Percentiles rank a stretch among this genome's conserved stretches.
These are phyloP conservation scores for Petroica traversi DNA, from an alignment of 2,113 vertebrate genomes.

Conservation along the genomic window DNA sequence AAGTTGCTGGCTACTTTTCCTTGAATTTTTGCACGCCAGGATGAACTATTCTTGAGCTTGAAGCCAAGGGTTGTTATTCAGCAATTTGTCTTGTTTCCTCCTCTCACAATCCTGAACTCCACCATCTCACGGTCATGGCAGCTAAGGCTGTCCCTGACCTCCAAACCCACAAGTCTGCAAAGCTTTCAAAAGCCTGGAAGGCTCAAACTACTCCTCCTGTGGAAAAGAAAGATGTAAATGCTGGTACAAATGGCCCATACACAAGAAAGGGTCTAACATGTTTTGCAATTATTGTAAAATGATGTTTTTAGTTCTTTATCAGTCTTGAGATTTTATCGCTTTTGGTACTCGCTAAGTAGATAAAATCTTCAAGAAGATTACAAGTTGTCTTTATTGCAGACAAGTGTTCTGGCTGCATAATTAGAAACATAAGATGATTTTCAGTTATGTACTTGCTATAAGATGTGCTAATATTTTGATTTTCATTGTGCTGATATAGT, in stretches of 20 bases:
- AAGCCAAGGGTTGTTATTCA: neutral
- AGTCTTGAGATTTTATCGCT: neutral
- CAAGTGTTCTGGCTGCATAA: neutral
- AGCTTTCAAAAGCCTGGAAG: neutral
- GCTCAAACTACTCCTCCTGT: neutral
- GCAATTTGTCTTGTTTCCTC: neutral
- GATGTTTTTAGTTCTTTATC: neutral
- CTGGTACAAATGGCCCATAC: neutral
- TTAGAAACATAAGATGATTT: neutral
- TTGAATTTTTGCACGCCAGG: neutral
- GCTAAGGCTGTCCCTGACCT: neutral
- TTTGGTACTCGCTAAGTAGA: neutral
- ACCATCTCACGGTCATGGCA: neutral
- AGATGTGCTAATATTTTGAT: neutral
- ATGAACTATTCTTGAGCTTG: neutral
- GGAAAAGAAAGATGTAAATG: neutral
- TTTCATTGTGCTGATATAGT: neutral
- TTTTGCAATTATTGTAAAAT: neutral
- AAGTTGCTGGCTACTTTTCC: neutral
- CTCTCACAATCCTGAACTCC: neutral
- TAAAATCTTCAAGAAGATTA: neutral
- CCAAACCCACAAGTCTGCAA: neutral
- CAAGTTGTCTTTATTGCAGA: neutral
- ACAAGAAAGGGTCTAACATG: neutral
- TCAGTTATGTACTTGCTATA: neutral